Evolutionary conservation across 1,140 invertebrate genomes (phyloP), one percentile per base, ranked within the genome.

Genomic region (Campoletis sonorensis): DNA sequence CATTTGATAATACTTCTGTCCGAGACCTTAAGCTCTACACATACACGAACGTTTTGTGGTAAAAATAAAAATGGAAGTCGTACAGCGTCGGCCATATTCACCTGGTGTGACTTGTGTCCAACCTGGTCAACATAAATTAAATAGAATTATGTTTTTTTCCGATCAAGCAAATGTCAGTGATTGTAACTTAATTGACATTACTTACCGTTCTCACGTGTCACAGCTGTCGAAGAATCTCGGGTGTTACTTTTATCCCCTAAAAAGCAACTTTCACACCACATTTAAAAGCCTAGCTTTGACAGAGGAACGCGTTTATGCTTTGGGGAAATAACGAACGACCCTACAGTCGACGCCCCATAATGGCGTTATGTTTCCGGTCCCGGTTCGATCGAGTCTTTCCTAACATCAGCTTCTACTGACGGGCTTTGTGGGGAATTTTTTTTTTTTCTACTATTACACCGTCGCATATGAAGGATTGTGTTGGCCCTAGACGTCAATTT

Each of bases 161-260:
- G 15, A 30, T 33, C 7, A 15, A 16, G 27, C 27, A 30, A 75
- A 75, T 30, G n/a, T 26, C 40, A 75, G 11, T 15, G 71, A 75
- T 58, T 75, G 26, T 23, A 4, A 49, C 23, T 27, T 16, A 51
- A 75, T 75, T 40, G 45, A 75, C n/a, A 40, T 58, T 49, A 0
- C 40, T 37, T 54, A 58, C 16, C n/a, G 7, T 64, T 37, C 73
- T 54, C 73, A 30, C 54, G 27, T 54, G 13, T 18, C 73, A 54
- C 73, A 77, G 73, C 73, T 77, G 73, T 77, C 73, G 73, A 61
- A 33, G 73, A 77, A 77, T 77, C 54, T 64, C 54, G 51, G 49
- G 72, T n/a, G 51, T 77, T 23, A 40, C 73, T 64, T 21, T 61
- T 40, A 27, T 13, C 51, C 30, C 18, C 54, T 26, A 18, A 61